Percentiles rank a stretch among this genome's conserved stretches.
phyloP scores from a whole-genome alignment of 2,113 vertebrate genomes.

The Archilochus colubris region DNA sequence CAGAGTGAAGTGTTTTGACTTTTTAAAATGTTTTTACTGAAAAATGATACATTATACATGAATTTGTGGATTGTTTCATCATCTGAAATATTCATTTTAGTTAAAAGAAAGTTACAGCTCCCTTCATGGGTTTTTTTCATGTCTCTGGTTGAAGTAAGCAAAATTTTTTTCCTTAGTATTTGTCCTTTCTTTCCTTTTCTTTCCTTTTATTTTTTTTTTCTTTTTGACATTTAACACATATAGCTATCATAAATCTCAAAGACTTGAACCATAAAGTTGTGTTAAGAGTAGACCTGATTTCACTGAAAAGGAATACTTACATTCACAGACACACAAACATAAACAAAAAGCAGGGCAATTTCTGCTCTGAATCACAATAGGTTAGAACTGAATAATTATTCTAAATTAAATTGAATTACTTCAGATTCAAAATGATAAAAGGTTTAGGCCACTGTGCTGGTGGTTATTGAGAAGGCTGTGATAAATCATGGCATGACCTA shows the following conservation, averaged over 20 bases:
- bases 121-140: background rate
- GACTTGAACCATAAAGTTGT: background rate
- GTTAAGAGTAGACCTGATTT: background rate
- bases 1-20: slow-evolving; percentile 66
- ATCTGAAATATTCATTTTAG: slow-evolving; percentile 29
- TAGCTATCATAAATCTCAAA: background rate
- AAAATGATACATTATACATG: slow-evolving; percentile 65
- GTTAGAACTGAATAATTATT: background rate
- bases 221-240: slow-evolving; percentile 33
- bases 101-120: slow-evolving; percentile 25
- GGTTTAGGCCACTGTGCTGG: background rate
- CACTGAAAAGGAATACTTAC: background rate
- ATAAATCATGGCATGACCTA: background rate
- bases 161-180: background rate
- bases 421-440: background rate
- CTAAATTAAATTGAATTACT: background rate
- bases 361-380: background rate
- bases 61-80: slow-evolving; percentile 54
- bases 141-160: background rate
- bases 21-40: slow-evolving; percentile 47
- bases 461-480: background rate
- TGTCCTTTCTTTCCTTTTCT: background rate
- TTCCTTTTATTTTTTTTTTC: slow-evolving; percentile 2
- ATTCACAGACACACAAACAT: background rate
- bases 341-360: background rate